Evolutionary conservation across 2,113 vertebrate species (phyloP).

Genomic region (Cyphomyrus discorhynchus): DNA sequence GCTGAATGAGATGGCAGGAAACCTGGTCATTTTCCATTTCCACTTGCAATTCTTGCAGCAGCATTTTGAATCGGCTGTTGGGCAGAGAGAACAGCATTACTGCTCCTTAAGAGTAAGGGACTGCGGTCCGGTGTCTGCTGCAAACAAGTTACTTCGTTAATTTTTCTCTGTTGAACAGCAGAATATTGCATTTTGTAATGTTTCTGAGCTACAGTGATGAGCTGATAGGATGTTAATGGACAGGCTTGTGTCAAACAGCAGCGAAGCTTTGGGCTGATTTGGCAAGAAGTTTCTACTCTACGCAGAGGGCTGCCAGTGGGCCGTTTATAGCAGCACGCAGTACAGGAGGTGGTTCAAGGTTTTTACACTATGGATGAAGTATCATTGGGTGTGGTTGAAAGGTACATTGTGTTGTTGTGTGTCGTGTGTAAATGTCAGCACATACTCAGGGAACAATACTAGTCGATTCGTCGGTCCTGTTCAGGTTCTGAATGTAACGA

Average conservation of each 20-base stretch:
- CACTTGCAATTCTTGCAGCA: neutral
- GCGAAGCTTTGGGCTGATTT: neutral
- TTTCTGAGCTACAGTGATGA: neutral
- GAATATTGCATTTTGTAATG: neutral
- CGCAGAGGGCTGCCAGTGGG: neutral
- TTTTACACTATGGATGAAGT: neutral
- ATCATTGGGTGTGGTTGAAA: neutral
- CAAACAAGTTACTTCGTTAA: neutral
- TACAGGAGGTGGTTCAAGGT: neutral
- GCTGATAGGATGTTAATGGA: neutral
- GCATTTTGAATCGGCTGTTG: neutral
- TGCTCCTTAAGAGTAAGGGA: neutral
- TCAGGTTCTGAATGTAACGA: neutral
- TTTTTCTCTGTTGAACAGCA: neutral
- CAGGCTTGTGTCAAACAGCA: neutral
- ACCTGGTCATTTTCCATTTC: neutral
- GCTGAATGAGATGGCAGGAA: neutral
- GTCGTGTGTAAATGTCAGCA: neutral
- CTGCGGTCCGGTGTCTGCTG: neutral
- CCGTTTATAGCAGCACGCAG: neutral
- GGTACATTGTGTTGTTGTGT: neutral
- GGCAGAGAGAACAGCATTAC: neutral
- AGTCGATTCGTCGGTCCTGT: neutral
- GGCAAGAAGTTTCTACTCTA: neutral
- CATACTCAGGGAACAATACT: neutral